These are phyloP conservation scores for Bhutanitis thaidina DNA, from an alignment of 2,888 invertebrate genomes.

Conservation along the genomic window DNA sequence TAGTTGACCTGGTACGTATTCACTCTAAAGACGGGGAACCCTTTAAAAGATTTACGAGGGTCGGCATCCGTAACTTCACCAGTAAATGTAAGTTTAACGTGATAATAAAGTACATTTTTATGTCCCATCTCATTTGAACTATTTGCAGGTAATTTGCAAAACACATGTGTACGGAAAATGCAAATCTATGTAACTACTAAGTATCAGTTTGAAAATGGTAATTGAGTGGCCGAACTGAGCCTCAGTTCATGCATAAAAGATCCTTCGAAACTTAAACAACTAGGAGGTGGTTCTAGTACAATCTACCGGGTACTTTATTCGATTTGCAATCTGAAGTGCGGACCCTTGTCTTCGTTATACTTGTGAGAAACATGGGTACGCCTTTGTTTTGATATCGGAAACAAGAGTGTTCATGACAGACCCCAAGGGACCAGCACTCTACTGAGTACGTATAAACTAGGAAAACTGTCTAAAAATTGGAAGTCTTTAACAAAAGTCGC, in stretches of 20 bases:
- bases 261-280: neutral
- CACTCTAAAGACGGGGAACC: neutral
- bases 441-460: neutral
- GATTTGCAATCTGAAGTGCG: constrained; percentile 3
- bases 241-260: constrained; percentile 4
- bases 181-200: neutral
- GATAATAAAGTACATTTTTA: constrained; percentile 3
- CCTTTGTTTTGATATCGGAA: constrained; percentile 2
- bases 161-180: neutral
- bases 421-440: neutral
- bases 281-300: constrained; percentile 1
- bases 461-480: neutral
- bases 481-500: no score
- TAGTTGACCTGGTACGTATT: no score
- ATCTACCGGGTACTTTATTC: neutral
- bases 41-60: neutral
- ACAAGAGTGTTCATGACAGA: neutral
- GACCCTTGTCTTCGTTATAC: constrained; percentile 2
- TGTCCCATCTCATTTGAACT: neutral
- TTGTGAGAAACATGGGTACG: neutral
- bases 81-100: no score
- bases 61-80: neutral
- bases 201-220: constrained; percentile 6
- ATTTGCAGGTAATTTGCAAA: constrained; percentile 1
- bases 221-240: neutral